Percentiles rank a stretch among this genome's conserved stretches.
Evolutionary conservation across 2,797 vertebrate species (phyloP).

Genomic region (Pipistrellus pipistrellus): DNA sequence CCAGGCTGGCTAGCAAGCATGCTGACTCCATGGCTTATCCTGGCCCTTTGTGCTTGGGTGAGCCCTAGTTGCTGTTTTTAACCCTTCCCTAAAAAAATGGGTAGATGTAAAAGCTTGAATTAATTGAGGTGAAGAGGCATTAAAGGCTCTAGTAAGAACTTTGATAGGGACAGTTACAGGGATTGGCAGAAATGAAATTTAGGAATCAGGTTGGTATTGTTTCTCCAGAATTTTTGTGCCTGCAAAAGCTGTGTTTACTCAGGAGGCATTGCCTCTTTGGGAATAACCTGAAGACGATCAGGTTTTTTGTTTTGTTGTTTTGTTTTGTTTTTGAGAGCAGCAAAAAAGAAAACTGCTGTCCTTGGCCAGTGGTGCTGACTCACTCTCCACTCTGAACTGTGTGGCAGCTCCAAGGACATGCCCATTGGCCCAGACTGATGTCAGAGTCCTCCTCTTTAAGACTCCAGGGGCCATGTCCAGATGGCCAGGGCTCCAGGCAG

Average conservation of each 20-base stretch:
- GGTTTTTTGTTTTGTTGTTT: not conserved
- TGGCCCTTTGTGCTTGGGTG: not conserved
- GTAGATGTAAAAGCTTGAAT: not conserved
- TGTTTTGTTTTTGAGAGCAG: not conserved
- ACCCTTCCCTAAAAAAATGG: not conserved
- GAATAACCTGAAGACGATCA: not conserved
- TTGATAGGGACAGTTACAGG: not conserved
- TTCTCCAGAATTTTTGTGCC: not conserved
- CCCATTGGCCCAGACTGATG: not conserved
- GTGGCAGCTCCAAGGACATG: not conserved
- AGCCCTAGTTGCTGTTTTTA: not conserved
- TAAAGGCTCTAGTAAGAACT: conserved; percentile 24
- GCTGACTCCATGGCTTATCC: not conserved
- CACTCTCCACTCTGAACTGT: not conserved
- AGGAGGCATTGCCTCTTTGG: not conserved
- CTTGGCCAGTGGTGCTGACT: not conserved
- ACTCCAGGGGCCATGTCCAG: not conserved
- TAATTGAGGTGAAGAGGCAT: conserved; percentile 21
- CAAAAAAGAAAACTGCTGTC: not conserved
- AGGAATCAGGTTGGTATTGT: not conserved
- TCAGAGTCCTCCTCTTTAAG: not conserved
- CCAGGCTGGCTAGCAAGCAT: not conserved
- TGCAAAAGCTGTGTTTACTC: not conserved
- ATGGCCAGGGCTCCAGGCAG: not conserved
- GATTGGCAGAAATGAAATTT: conserved; percentile 47